These are phyloP conservation scores for Nannobrachium achirus DNA, from an alignment of 2,113 vertebrate species.

Conservation along the genomic window DNA sequence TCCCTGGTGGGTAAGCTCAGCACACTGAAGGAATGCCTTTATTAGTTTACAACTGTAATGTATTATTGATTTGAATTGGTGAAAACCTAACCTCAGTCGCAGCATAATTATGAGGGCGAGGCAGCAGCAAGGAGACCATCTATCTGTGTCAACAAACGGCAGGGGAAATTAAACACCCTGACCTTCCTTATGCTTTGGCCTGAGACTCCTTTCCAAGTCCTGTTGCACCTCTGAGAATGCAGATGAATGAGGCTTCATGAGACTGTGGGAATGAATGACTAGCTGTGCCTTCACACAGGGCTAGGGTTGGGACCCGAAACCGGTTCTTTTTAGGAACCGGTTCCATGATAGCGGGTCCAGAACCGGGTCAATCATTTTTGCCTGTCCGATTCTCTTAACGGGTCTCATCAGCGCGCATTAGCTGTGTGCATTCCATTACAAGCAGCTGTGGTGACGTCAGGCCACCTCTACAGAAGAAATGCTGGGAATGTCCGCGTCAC, in stretches of 20 bases:
- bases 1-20: slow-evolving; percentile 15
- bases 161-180: slow-evolving; percentile 43
- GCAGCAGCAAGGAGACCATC: slow-evolving; percentile 33
- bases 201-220: slow-evolving; percentile 32
- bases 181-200: slow-evolving; percentile 8
- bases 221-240: slow-evolving; percentile 43
- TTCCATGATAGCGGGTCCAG: no score
- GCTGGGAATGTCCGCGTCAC: no score
- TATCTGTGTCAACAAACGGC: slow-evolving; percentile 49
- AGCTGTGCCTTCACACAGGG: no score
- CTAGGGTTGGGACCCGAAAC: no score
- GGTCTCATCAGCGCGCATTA: no score
- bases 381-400: no score
- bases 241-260: slow-evolving; percentile 19
- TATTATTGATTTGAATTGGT: slow-evolving; percentile 52
- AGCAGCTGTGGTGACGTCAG: no score
- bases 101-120: slow-evolving; percentile 50
- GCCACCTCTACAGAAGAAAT: no score
- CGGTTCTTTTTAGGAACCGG: no score
- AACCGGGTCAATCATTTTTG: no score
- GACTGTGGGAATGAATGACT: slow-evolving; percentile 26
- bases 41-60: slow-evolving; percentile 47
- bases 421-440: no score
- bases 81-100: slow-evolving; percentile 37
- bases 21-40: slow-evolving; percentile 23